phyloP scores from a whole-genome alignment of 2,888 invertebrate genomes.

The Auanema sp. region DNA sequence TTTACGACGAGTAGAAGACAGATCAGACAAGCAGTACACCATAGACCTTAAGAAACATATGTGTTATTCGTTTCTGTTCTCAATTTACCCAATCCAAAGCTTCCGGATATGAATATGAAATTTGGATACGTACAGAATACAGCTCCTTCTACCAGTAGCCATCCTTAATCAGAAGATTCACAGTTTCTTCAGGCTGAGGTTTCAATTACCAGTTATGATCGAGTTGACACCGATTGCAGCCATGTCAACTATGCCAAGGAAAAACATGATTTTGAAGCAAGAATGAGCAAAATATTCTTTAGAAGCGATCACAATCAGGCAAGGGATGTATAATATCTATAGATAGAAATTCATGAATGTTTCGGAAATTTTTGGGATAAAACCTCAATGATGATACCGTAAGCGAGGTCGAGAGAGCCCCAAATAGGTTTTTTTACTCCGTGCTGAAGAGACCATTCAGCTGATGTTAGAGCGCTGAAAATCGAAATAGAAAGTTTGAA shows the following conservation, averaged over 20 bases:
- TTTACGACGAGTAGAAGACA: constrained; percentile 12
- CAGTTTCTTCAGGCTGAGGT: not conserved
- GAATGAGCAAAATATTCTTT: not conserved
- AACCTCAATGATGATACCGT: constrained; percentile 1
- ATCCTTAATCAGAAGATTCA: not conserved
- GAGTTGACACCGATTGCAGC: not conserved
- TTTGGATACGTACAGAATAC: constrained; percentile 8
- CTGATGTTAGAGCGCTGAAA: not conserved
- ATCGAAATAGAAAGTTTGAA: too few species aligned
- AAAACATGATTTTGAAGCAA: constrained; percentile 4
- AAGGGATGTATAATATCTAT: not conserved
- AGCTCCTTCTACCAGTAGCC: not conserved
- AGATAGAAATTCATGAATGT: constrained; percentile 4
- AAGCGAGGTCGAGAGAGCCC: not conserved
- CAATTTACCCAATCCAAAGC: constrained; percentile 1
- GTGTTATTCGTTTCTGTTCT: not conserved
- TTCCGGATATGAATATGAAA: constrained; percentile 2
- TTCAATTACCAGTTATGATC: not conserved
- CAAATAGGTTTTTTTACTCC: not conserved
- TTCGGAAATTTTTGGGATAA: too few species aligned
- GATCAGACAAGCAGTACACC: constrained; percentile 11
- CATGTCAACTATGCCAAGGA: not conserved
- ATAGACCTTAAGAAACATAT: constrained; percentile 5
- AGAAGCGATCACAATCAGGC: not conserved
- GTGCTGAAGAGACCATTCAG: not conserved